Evolutionary conservation across 2,797 vertebrate genomes (phyloP).

Genomic region (Manis javanica): DNA sequence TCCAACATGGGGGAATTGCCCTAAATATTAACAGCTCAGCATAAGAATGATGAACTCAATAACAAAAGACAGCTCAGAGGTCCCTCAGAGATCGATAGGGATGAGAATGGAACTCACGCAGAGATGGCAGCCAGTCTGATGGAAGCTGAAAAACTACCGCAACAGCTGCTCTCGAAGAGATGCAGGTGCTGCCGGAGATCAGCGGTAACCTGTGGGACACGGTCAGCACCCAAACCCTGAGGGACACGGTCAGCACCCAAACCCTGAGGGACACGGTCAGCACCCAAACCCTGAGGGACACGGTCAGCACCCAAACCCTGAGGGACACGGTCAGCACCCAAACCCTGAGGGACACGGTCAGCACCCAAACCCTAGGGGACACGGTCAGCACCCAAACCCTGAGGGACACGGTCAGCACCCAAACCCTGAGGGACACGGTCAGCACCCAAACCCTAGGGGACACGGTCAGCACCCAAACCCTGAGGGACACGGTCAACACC

Average conservation of each 20-base stretch:
- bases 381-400: too few relatives aligned
- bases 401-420: too few relatives aligned
- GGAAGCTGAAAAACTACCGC: not conserved
- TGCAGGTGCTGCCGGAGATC: fast-evolving
- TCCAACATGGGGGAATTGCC: not conserved
- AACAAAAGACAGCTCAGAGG: not conserved
- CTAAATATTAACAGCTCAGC: not conserved
- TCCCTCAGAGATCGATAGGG: not conserved
- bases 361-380: not conserved
- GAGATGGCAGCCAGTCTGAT: not conserved
- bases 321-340: too few relatives aligned
- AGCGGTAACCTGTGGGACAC: not conserved
- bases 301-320: not conserved
- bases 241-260: too few relatives aligned
- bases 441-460: not conserved
- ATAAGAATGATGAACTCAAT: not conserved
- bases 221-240: too few relatives aligned
- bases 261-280: not conserved
- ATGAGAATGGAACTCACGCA: not conserved
- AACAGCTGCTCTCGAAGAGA: too few relatives aligned
- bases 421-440: too few relatives aligned
- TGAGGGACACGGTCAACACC: too few relatives aligned
- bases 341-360: too few relatives aligned
- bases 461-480: too few relatives aligned
- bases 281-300: too few relatives aligned